Base-by-base conservation (phyloP, 2,113 vertebrate species). In the Columba janthina region DNA sequence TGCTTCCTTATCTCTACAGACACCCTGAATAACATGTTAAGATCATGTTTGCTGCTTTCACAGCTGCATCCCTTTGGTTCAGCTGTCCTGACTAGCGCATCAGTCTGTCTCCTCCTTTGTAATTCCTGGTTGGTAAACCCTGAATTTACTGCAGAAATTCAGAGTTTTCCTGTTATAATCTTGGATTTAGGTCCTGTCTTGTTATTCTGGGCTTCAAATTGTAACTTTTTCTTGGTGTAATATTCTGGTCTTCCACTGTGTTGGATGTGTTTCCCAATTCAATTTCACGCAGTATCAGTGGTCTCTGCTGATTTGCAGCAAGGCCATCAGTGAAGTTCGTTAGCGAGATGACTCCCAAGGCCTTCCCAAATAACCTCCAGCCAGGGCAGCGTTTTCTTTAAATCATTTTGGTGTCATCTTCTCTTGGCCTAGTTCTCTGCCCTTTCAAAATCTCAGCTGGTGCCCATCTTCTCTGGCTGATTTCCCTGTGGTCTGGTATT, bases 401-500 rank as follows among this genome's bases (percentile, higher is more conserved):
- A 69, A 42, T 79, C 32, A 6, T 75, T 60, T 58, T 62, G 72
- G 8, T 80, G 46, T 61, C n/a, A 5, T 64, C 75, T 85, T 87
- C 50, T 79, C 54, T 36, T 88, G 78, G 48, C 58, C 74, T 78
- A 8, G 15, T 72, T 93, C 74, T 75, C 38, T 75, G 34, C 54
- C 53, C 58, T 66, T 70, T 65, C 64, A 18, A 64, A 60, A 31
- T 46, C 28, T 19, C 6, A 29, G 60, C 46, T 62, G 5, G 28
- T 71, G 32, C 46, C 79, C 9, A 1, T 71, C 61, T 67, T 66
- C 31, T 17, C 56, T 2, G 2, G 17, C 20, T 5, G 44, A 53
- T 13, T 46, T 78, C 53, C 42, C 21, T 1, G 0, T 0, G 0
- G 36, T 25, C 10, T 0, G 1, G 17, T 48, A 6, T 36, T 31